Conservation (phyloP, 2,113 vertebrate species). For the Thunnus thynnus region DNA sequence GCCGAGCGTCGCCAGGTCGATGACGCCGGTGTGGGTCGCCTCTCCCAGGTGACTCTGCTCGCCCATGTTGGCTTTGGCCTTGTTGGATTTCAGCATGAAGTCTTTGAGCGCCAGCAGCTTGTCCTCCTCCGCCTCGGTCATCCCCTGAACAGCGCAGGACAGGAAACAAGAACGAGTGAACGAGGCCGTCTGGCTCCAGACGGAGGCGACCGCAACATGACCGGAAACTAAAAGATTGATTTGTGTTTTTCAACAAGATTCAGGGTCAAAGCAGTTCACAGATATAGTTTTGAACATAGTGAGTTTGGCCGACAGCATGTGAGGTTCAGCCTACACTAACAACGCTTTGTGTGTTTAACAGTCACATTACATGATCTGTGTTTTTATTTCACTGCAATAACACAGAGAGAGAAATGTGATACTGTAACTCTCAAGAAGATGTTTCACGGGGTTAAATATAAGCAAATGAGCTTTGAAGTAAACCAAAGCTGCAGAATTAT, state of each 20-base stretch:
- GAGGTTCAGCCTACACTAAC: too few species aligned
- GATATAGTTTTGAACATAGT: too few species aligned
- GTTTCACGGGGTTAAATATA: too few species aligned
- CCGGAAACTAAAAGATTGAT: neutral
- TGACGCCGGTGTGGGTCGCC: slow-evolving; percentile 89
- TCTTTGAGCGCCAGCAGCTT: slow-evolving; percentile 96
- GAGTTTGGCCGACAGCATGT: too few species aligned
- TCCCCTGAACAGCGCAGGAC: slow-evolving; percentile 85
- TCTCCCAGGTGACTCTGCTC: slow-evolving; percentile 94
- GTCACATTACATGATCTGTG: too few species aligned
- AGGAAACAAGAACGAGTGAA: neutral
- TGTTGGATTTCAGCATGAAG: slow-evolving; percentile 98
- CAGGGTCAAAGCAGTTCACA: too few species aligned
- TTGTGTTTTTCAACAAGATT: neutral
- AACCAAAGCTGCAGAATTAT: too few species aligned
- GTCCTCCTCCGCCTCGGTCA: slow-evolving; percentile 98
- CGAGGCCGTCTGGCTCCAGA: neutral
- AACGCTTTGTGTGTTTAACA: too few species aligned
- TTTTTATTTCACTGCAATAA: too few species aligned
- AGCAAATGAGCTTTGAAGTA: too few species aligned
- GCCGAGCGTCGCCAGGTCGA: slow-evolving; percentile 91
- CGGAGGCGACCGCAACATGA: neutral
- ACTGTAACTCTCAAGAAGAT: too few species aligned
- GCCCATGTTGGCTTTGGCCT: slow-evolving; percentile 95
- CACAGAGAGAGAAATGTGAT: too few species aligned